Evolutionary conservation across 1,140 invertebrate species (phyloP).

Genomic region (Halictus rubicundus): DNA sequence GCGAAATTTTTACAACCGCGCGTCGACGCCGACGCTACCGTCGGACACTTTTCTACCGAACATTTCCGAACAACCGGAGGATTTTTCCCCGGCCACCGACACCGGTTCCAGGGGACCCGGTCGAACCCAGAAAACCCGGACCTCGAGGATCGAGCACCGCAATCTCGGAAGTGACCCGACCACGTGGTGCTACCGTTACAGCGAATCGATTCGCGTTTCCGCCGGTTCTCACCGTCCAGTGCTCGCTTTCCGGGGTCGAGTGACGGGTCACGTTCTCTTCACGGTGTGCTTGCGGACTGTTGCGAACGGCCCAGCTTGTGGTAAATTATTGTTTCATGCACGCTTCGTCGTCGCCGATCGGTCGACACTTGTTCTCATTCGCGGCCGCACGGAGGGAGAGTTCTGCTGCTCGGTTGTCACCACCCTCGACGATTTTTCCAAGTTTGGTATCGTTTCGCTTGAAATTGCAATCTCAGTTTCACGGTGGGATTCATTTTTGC

Average conservation of each 20-base stretch:
- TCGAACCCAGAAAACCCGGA: too few species aligned
- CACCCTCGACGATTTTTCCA: too few species aligned
- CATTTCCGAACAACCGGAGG: not conserved
- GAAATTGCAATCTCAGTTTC: too few species aligned
- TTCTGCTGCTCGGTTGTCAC: too few species aligned
- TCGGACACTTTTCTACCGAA: slow-evolving; percentile 51
- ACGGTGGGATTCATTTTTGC: too few species aligned
- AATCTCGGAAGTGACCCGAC: not conserved
- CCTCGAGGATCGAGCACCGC: not conserved
- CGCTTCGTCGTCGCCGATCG: not conserved
- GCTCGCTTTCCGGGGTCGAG: not conserved
- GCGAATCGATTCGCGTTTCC: not conserved
- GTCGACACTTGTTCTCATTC: too few species aligned
- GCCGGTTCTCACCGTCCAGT: not conserved
- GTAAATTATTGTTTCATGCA: not conserved
- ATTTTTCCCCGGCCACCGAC: not conserved
- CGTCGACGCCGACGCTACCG: slow-evolving; percentile 35
- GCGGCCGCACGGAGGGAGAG: too few species aligned
- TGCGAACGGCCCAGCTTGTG: not conserved
- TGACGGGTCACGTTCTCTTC: not conserved
- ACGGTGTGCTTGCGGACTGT: not conserved
- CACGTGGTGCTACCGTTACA: slow-evolving; percentile 19
- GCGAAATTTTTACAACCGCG: slow-evolving; percentile 48
- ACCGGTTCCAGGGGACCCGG: not conserved
- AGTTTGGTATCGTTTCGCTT: too few species aligned